Percentiles rank a stretch among this genome's conserved stretches.
Evolutionary conservation across 2,888 invertebrate genomes (phyloP).

Genomic region (Podabrus alpinus): DNA sequence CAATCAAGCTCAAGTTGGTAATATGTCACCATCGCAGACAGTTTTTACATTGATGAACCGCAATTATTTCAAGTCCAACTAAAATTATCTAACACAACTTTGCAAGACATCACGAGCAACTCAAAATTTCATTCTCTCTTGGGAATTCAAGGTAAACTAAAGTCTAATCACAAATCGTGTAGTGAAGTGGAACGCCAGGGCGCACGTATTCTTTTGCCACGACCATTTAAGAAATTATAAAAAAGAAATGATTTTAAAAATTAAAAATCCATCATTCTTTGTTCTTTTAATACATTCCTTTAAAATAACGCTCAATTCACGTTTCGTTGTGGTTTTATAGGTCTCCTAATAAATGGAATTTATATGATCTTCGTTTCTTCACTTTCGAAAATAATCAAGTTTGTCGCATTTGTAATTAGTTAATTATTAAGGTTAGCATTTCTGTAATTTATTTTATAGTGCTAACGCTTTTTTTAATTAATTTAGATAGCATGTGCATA

Average conservation of each 20-base stretch:
- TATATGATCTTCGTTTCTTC: background rate
- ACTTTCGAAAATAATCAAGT: background rate
- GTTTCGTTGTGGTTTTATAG: conserved; percentile 45
- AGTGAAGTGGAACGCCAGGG: conserved; percentile 48
- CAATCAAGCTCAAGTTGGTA: conserved; percentile 16
- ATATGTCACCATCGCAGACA: conserved; percentile 22
- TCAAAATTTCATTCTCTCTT: background rate
- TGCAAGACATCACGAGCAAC: background rate
- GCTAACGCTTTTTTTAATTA: background rate
- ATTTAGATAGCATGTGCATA: background rate
- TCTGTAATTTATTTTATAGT: background rate
- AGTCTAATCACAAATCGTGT: conserved; percentile 45
- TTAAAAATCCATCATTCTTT: conserved; percentile 41
- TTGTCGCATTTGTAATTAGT: background rate
- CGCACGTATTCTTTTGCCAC: conserved; percentile 40
- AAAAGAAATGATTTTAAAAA: conserved; percentile 26
- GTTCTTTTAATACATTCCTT: conserved; percentile 45
- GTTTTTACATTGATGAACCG: conserved; percentile 8
- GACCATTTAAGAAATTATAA: conserved; percentile 34
- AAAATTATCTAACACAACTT: background rate
- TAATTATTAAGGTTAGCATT: background rate
- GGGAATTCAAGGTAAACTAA: background rate
- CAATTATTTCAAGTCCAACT: background rate
- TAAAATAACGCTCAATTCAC: conserved; percentile 41
- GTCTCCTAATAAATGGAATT: background rate